These are phyloP conservation scores for Scleropages formosus DNA, from an alignment of 2,797 vertebrate genomes.

Conservation along the genomic window DNA sequence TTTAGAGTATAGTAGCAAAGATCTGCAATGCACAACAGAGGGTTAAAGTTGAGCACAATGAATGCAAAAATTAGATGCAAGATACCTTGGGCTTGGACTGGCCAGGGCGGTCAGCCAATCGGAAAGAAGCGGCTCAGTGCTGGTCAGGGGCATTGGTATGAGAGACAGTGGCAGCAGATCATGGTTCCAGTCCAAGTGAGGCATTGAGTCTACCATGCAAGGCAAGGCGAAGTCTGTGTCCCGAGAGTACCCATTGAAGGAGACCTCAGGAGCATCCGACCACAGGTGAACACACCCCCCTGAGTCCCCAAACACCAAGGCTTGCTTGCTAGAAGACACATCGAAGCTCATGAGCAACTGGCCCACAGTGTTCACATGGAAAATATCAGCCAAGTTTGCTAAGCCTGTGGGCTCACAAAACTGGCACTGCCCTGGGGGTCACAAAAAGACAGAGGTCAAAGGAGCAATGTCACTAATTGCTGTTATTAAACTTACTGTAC, in stretches of 20 bases:
- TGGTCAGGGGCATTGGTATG: conserved; percentile 87
- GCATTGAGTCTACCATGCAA: conserved; percentile 88
- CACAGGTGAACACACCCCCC: conserved; percentile 93
- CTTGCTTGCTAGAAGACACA: conserved; percentile 92
- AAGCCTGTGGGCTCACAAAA: conserved; percentile 97
- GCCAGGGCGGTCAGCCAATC: conserved; percentile 83
- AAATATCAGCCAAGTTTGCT: conserved; percentile 89
- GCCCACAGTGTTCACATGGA: conserved; percentile 93
- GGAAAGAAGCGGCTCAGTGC: conserved; percentile 78
- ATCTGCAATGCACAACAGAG: not conserved
- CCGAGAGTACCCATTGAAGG: conserved; percentile 89
- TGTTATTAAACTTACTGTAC: not conserved
- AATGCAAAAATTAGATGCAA: not conserved
- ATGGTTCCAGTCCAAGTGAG: conserved; percentile 94
- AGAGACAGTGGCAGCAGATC: conserved; percentile 91
- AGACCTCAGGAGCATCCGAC: conserved; percentile 87
- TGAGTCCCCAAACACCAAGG: conserved; percentile 90
- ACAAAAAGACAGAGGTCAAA: not conserved
- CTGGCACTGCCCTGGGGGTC: conserved; percentile 85
- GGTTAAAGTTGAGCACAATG: not conserved
- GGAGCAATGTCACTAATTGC: too few relatives aligned
- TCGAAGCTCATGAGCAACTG: conserved; percentile 95
- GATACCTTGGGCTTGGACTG: conserved; percentile 84
- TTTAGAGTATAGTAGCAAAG: too few relatives aligned
- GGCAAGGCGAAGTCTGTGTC: conserved; percentile 91